Evolutionary conservation across 2,797 vertebrate genomes (phyloP), one percentile per base, ranked within the genome.

Genomic region (Eutrigla gurnardus): DNA sequence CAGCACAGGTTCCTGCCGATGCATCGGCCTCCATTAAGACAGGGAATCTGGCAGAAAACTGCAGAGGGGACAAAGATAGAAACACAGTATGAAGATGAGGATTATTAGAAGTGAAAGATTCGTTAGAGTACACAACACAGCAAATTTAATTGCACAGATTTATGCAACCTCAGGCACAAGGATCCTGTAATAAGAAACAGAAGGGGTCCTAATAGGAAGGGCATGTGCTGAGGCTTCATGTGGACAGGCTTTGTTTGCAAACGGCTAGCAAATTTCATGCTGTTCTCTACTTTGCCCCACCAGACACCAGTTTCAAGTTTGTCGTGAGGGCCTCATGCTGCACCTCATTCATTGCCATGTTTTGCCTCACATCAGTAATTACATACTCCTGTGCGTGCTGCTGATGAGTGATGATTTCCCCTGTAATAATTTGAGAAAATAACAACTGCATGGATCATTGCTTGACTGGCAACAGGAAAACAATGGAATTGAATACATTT

Each of bases 1-100:
- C 96, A 96, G 89, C 97, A 99, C 66, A 95, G 91, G 0, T 99
- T 96, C 75, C 97, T 94, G 73, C 97, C 97, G 6, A 97, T 94
- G 12, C 97, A 98, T 50, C 95, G 95, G 36, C 97, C 97, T 67
- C 97, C 97, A 0, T 95, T 98, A 72, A 96, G 93, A 89, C 97
- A 99, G n/a, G 97, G 96, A 70, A 99, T 96, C 94, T 98, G 97
- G 93, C 97, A 99, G 90, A 99, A 98, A 88, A 96, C 97, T 99
- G 89, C 39, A 80, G 15, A 25, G 67, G 42, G 50, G 42, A 66
- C 47, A 40, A 55, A 5, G 14, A 71, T 25, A 54, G 17, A 61
- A 46, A 14, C 17, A 63, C 42, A 47, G 32, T 40, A 37, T 17
- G 32, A 65, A 54, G 60, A 57, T 43, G 33, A 64, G 13, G 43